Conservation (phyloP, 2,888 invertebrate genomes). For the Orchesella flavescens region DNA sequence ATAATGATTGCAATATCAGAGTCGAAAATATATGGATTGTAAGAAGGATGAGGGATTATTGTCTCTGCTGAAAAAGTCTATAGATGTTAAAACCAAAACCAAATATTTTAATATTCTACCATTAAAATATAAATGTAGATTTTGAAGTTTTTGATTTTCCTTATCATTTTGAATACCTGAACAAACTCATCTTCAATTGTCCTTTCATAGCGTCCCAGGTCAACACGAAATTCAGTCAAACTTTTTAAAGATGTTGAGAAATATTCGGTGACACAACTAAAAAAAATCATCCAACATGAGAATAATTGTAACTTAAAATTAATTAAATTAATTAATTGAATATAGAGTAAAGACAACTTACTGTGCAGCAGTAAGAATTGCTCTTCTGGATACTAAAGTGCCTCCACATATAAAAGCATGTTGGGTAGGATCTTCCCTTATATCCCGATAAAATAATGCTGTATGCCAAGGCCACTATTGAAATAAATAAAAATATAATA, state of each 20-base stretch:
- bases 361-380: conserved; percentile 67
- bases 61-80: conserved; percentile 55
- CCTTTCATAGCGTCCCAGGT: conserved; percentile 66
- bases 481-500: too few relatives aligned
- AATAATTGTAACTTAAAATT: too few relatives aligned
- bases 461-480: conserved; percentile 81
- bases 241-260: conserved; percentile 39
- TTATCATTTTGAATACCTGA: conserved; percentile 51
- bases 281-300: too few relatives aligned
- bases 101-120: background rate
- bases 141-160: background rate
- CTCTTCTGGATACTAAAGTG: conserved; percentile 75
- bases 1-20: conserved; percentile 78
- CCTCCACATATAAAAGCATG: conserved; percentile 80
- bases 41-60: conserved; percentile 61
- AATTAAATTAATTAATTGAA: too few relatives aligned
- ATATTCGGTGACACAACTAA: conserved; percentile 63
- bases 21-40: conserved; percentile 68
- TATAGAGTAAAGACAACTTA: too few relatives aligned
- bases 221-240: conserved; percentile 55
- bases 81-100: background rate
- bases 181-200: conserved; percentile 67
- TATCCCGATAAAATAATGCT: conserved; percentile 73
- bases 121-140: background rate
- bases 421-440: background rate